Evolutionary conservation across 2,888 invertebrate species (phyloP).

Genomic region (Pseudococcus jackbeardsleyi): DNA sequence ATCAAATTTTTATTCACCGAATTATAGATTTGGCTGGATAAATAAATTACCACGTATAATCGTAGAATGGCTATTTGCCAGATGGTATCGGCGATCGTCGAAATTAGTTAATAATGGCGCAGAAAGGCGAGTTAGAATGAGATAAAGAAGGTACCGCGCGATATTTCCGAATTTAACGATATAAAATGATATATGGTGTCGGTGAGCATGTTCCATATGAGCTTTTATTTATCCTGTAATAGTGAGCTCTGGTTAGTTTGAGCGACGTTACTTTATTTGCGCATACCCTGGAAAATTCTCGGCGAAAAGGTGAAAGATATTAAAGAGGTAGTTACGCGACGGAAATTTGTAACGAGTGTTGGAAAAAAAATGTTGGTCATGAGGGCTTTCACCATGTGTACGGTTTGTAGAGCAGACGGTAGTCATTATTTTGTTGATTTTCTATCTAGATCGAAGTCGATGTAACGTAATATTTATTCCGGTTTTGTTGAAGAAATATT

Average conservation of each 20-base stretch:
- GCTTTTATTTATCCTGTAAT: conserved; percentile 43
- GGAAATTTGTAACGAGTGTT: conserved; percentile 36
- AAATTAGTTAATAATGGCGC: conserved; percentile 56
- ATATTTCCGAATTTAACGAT: conserved; percentile 49
- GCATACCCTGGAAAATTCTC: not conserved
- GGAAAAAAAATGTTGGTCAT: not conserved
- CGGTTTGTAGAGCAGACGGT: not conserved
- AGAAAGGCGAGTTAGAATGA: not conserved
- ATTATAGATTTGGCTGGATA: conserved; percentile 39
- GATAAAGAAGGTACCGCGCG: conserved; percentile 1
- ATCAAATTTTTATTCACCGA: conserved; percentile 29
- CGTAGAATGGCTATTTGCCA: conserved; percentile 52
- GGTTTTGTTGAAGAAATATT: too few relatives aligned
- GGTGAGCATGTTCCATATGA: conserved; percentile 41
- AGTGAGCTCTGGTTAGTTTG: conserved; percentile 5
- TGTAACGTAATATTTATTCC: too few relatives aligned
- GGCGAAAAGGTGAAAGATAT: not conserved
- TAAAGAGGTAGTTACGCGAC: conserved; percentile 18
- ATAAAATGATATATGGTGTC: conserved; percentile 42
- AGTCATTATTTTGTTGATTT: not conserved
- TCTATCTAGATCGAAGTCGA: not conserved
- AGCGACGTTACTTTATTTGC: conserved; percentile 39
- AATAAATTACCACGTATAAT: conserved; percentile 28
- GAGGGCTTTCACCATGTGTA: not conserved
- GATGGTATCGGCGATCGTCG: conserved; percentile 56